phyloP scores from a whole-genome alignment of 2,113 vertebrate species.

The Leptobrachium leishanense region DNA sequence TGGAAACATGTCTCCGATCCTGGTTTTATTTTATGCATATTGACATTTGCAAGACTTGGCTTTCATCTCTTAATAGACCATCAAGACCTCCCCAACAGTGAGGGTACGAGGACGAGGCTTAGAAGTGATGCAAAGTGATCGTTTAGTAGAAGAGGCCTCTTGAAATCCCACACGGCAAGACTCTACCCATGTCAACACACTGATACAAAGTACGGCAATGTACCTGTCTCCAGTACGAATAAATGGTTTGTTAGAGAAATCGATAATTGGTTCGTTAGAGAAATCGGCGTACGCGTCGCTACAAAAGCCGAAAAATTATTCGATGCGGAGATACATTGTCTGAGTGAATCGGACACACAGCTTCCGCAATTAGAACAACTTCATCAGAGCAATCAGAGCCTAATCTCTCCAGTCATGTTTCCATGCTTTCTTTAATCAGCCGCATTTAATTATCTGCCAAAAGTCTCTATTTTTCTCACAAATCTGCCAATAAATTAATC shows the following conservation, averaged over 20 bases:
- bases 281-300: slow-evolving; percentile 7
- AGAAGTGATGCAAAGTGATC: too few species aligned
- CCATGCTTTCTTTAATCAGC: slow-evolving; percentile 28
- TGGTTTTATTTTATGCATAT: too few species aligned
- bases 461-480: slow-evolving; percentile 7
- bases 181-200: too few species aligned
- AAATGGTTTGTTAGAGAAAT: slow-evolving; percentile 21
- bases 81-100: too few species aligned
- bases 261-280: slow-evolving; percentile 24
- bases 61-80: too few species aligned
- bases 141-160: too few species aligned
- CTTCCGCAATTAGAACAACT: neutral
- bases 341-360: slow-evolving; percentile 4
- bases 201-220: slow-evolving; percentile 4
- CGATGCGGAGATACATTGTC: slow-evolving; percentile 25
- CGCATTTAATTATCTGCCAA: slow-evolving; percentile 10
- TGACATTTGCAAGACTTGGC: too few species aligned
- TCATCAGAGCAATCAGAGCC: slow-evolving; percentile 32
- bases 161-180: too few species aligned
- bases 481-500: neutral
- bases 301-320: slow-evolving; percentile 1
- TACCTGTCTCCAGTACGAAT: slow-evolving; percentile 1
- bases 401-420: slow-evolving; percentile 25
- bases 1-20: too few species aligned
- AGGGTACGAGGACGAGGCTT: too few species aligned